Evolutionary conservation across 37 sponge, comb jelly and placozoan genomes (phyloP).

Genomic region (Crambe crambe): DNA sequence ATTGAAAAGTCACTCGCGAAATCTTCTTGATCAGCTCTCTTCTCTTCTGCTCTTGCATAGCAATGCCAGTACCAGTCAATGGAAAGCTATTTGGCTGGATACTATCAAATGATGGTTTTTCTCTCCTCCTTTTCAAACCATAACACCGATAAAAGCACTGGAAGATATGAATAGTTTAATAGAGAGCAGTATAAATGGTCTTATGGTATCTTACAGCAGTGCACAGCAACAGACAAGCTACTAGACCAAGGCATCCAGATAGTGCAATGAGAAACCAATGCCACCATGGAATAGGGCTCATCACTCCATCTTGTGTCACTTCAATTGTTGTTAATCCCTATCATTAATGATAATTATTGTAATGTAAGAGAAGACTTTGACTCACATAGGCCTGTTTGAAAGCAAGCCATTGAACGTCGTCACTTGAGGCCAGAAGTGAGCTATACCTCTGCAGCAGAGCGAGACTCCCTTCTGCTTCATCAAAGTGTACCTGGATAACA

Average conservation of each 20-base stretch:
- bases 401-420: not conserved
- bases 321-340: not conserved
- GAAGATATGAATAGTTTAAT: not conserved
- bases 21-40: conserved; percentile 1
- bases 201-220: conserved; percentile 1
- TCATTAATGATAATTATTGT: not conserved
- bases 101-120: no score
- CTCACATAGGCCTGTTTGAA: not conserved
- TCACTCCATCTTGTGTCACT: not conserved
- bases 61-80: no score
- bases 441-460: not conserved
- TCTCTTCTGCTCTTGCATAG: conserved; percentile 1
- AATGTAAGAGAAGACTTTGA: not conserved
- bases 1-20: not conserved
- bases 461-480: not conserved
- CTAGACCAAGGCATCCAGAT: not conserved
- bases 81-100: no score
- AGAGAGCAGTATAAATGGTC: not conserved
- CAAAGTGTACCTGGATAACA: no score
- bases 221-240: not conserved
- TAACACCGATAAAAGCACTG: not conserved
- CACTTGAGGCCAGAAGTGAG: not conserved
- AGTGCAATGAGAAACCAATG: conserved; percentile 2
- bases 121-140: not conserved
- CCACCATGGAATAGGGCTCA: not conserved